Evolutionary conservation across 2,888 invertebrate genomes (phyloP).

Genomic region (Ormyrus pomaceus): DNA sequence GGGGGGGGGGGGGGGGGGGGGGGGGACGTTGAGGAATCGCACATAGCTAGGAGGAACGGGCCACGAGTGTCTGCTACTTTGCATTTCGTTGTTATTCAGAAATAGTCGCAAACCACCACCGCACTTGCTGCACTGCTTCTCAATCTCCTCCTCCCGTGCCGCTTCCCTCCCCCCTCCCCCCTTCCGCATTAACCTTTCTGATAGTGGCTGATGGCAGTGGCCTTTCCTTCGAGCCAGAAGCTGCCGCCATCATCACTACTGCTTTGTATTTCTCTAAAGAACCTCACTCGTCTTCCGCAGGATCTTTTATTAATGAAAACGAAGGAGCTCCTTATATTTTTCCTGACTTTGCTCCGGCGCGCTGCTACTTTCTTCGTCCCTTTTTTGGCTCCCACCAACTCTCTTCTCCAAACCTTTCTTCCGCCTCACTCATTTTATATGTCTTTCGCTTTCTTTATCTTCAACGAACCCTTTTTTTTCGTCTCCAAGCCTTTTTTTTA

Average conservation of each 20-base stretch:
- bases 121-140: slow-evolving; percentile 7
- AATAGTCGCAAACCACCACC: slow-evolving; percentile 66
- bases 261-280: slow-evolving; percentile 34
- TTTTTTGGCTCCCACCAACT: background rate
- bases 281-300: slow-evolving; percentile 58
- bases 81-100: slow-evolving; percentile 71
- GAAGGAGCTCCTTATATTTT: slow-evolving; percentile 62
- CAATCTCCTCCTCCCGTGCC: background rate
- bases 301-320: slow-evolving; percentile 71
- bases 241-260: background rate
- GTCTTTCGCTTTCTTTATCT: background rate
- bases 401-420: background rate
- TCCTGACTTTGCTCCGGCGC: slow-evolving; percentile 21
- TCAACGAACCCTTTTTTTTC: slow-evolving; percentile 11
- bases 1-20: background rate
- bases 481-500: background rate
- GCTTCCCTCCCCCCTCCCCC: background rate
- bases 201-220: slow-evolving; percentile 24
- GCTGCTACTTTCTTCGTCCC: background rate
- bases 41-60: slow-evolving; percentile 53
- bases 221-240: background rate
- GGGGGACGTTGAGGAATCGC: slow-evolving; percentile 34
- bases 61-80: slow-evolving; percentile 62
- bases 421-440: background rate
- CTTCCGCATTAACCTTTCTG: slow-evolving; percentile 22